Percentiles rank a stretch among this genome's conserved stretches.
Evolutionary conservation across 2,113 vertebrate species (phyloP).

Genomic region (Apaloderma vittatum): DNA sequence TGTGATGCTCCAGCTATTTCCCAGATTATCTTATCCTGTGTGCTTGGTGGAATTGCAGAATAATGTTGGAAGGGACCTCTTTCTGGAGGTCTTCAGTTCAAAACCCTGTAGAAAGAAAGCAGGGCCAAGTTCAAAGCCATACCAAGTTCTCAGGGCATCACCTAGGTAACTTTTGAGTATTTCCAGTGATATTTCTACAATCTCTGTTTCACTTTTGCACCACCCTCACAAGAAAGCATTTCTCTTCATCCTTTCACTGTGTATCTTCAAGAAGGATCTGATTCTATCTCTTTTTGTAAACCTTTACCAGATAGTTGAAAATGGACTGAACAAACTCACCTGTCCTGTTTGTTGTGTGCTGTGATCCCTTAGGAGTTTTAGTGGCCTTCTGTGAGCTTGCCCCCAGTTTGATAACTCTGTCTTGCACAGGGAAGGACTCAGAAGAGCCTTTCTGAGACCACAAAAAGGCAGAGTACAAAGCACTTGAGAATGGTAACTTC

Average conservation of each 20-base stretch:
- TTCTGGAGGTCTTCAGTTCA: background rate
- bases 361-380: background rate
- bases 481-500: background rate
- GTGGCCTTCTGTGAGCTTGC: background rate
- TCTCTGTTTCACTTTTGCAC: background rate
- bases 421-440: background rate
- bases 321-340: background rate
- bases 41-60: background rate
- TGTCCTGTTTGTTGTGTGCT: background rate
- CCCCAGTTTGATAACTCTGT: background rate
- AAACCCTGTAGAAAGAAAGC: background rate
- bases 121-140: background rate
- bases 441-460: background rate
- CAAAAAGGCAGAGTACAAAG: background rate
- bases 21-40: background rate
- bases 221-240: background rate
- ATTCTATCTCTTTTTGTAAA: background rate
- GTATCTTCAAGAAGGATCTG: background rate
- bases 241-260: too few species aligned
- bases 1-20: background rate
- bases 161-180: background rate
- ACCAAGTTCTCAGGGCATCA: accelerated
- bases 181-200: background rate
- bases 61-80: background rate
- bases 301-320: background rate